phyloP scores from a whole-genome alignment of 1,140 invertebrate species.

The Cherax quadricarinatus region DNA sequence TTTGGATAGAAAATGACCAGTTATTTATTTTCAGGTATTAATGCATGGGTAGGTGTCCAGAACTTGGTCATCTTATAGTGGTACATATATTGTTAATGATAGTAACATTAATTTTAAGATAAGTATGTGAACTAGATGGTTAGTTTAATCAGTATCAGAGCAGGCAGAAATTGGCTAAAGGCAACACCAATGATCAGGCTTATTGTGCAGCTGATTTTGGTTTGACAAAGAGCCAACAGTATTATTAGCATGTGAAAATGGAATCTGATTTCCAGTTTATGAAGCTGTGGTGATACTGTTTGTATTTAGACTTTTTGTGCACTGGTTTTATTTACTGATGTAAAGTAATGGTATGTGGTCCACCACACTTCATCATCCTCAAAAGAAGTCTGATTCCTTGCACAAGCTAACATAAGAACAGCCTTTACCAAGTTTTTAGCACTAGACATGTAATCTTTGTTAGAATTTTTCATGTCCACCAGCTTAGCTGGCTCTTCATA shows the following conservation, averaged over 20 bases:
- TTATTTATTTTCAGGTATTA: constrained; percentile 48
- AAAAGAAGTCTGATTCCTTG: neutral
- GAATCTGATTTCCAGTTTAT: constrained; percentile 19
- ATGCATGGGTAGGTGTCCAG: constrained; percentile 55
- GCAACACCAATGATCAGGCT: constrained; percentile 64
- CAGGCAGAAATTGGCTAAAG: constrained; percentile 57
- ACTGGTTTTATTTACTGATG: neutral
- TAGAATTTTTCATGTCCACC: neutral
- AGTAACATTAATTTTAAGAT: constrained; percentile 15
- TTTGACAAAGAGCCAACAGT: constrained; percentile 64
- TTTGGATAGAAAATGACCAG: constrained; percentile 57
- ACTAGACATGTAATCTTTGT: neutral
- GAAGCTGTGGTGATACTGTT: neutral
- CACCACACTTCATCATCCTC: neutral
- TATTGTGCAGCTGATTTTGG: constrained; percentile 55
- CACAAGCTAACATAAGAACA: constrained; percentile 9
- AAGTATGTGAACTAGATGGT: neutral
- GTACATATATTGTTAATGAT: constrained; percentile 20
- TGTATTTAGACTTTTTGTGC: neutral
- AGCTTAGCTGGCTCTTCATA: neutral
- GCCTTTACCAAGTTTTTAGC: neutral
- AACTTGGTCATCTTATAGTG: constrained; percentile 32
- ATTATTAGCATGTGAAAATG: constrained; percentile 35
- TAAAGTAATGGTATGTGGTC: neutral
- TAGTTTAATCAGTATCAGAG: constrained; percentile 50